Evolutionary conservation across 1,140 invertebrate genomes (phyloP), one percentile per base, ranked within the genome.

Genomic region (Atta colombica): DNA sequence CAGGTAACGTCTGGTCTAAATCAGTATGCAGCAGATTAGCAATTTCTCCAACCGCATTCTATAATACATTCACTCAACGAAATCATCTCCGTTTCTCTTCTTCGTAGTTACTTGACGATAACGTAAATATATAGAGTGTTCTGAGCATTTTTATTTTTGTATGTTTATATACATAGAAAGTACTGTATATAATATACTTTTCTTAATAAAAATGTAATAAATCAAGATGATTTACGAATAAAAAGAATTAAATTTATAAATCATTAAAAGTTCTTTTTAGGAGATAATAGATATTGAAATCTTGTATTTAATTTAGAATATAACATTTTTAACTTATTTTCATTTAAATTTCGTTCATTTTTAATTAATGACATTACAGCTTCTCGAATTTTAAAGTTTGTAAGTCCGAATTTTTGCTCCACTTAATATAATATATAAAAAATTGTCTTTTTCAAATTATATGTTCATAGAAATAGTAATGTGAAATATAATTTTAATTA

Each of bases 1-100:
- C 31, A n/a, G 61, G 28, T n/a, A 78, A 66, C 31, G 39, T 25
- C 63, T 63, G 31, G 49, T 81, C 49, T 49, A 85, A 77, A 77
- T 55, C 1, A 28, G 65, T 49, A 39, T 55, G 31, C 21, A 45
- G 28, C 49, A 53, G 28, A 39, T 35, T 85, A 49, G 10, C 8
- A 66, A 78, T 66, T 66, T 31, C 49, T 45, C 21, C 18, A 63
- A 85, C 45, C 45, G 21, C 14, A 28, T 77, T 53, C n/a, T 65
- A 25, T 10, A 45, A 45, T 45, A 45, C 39, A 21, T 51, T 7
- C 58, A 35, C 31, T 53, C 31, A n/a, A 55, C 14, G 10, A 65
- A 39, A 51, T 77, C 12, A 28, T 39, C 3, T 78, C 21, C 49
- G 0, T 39, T 66, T 53, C 16, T 65, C 21, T 45, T 14, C 3